A percentile compares a stretch with the other conserved stretches of the same genome.
Conservation (phyloP, 2,113 vertebrate species). For the Gyps fulvus region DNA sequence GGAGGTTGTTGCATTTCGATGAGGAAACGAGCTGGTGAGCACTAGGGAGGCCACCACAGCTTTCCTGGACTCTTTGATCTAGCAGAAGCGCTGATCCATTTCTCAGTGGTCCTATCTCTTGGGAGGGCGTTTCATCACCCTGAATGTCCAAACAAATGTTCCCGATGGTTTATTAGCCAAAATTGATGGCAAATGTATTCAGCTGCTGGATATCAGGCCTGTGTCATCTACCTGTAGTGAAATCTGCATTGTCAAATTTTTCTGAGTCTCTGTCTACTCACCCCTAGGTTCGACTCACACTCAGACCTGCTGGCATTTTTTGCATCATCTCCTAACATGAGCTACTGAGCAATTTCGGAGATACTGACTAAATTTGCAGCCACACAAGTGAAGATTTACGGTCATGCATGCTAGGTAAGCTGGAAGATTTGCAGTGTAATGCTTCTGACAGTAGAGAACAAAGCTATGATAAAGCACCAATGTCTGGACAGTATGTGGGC, state of each 20-base stretch:
- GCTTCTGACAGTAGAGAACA: neutral
- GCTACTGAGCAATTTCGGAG: neutral
- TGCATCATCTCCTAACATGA: neutral
- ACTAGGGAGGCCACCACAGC: no score
- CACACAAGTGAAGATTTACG: neutral
- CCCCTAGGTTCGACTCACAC: accelerated
- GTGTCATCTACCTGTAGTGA: neutral
- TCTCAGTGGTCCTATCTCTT: neutral
- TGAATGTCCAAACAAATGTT: neutral
- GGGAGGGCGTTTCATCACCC: neutral
- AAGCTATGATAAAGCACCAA: neutral
- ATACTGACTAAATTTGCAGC: neutral
- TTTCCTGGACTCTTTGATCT: neutral
- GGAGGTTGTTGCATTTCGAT: neutral
- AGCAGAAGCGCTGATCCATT: neutral
- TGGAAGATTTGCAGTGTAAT: neutral
- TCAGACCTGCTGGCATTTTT: neutral
- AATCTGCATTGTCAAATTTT: neutral
- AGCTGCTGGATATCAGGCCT: neutral
- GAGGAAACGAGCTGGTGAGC: neutral
- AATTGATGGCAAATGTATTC: neutral
- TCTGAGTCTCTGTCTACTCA: neutral
- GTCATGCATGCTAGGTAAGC: neutral
- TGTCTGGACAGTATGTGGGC: neutral
- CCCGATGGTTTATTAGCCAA: neutral